Evolutionary conservation across 1,140 invertebrate species (phyloP), one percentile per base, ranked within the genome.

Genomic region (Bathynomus jamesi): DNA sequence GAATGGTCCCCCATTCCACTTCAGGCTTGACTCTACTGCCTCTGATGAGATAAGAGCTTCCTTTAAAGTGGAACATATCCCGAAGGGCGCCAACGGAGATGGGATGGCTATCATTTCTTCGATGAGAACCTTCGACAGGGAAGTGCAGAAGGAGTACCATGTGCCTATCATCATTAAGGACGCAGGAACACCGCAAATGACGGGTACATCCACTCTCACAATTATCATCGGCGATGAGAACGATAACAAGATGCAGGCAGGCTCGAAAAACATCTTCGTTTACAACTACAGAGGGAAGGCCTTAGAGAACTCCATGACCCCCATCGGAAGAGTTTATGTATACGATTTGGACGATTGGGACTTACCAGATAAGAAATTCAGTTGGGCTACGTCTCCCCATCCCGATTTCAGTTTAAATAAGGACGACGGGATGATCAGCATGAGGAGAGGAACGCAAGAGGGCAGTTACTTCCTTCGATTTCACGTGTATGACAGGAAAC

Each of bases 341-440:
- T 93, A 95, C 81, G 96, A 99, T 84, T 83, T 94, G 61, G 96
- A 99, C 82, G 96, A 98, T 81, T 98, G 95, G 95, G 96, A 99
- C 85, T 82, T 96, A 73, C 91, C 92, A 0, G 95, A 98, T 81
- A 99, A 99, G 81, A 94, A 93, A 79, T 99, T 97, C 84, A 94
- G 93, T 78, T 96, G 93, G 92, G 86, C 86, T 61, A 83, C 87
- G 64, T 88, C 92, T 82, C 73, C 78, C 8, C 82, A 85, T 79
- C 88, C 90, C 3, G 87, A 90, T 76, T 96, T 96, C 80, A 91
- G 89, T 67, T 81, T 97, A 5, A 90, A 96, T 81, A 89, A 93
- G 80, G 91, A 94, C 80, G 91, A 93, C 0, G 96, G 96, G 3
- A 95, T 94, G 91, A 93, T 99, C 71, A 93, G 89, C 61, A 98